Base-by-base conservation (phyloP, 37 sponge, comb jelly and placozoan genomes). In the Tethya wilhelma region DNA sequence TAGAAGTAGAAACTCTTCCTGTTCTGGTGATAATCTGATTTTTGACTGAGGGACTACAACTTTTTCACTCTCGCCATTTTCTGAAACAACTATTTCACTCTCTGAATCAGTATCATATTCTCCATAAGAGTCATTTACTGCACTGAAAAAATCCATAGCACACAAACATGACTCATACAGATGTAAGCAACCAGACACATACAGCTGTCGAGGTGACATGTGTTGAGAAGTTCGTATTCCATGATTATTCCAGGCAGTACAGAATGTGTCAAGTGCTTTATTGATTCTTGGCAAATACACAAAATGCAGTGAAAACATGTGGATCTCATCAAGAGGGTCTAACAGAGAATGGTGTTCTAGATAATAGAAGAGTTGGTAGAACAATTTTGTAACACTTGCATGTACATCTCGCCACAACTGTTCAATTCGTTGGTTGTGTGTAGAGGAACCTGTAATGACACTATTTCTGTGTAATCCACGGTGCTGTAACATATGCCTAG, bases 231-330 rank as follows among this genome's bases (percentile, higher is more conserved):
- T 85, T 23, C 71, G 70, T 19, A 85, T 58, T 26, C 79, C 58
- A 58, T 85, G 86, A 32, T 85, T 67, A 53, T 78, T 85, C 78
- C 86, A 85, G 23, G 64, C 86, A 19, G 66, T 79, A 32, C 30
- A 39, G 64, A 77, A 77, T 34, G 43, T 22, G 58, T 76, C 56
- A 19, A 77, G 39, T 28, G 71, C 44, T 43, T 55, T n/a, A 39
- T 71, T 85, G 26, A 85, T 77, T 32, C 86, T 44, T 77, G 86
- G 79, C 40, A 85, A 41, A 70, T 85, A 85, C 12, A 85, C 71
- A 69, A 63, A 85, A 39, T 85, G 86, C 17, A 85, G 78, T 60
- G 77, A 77, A 69, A 49, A 84, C 31, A 84, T 32, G 77, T 84
- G 69, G 25, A 49, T 45, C 23, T 84, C 77, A 56, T 84, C 77